Evolutionary conservation across 2,888 invertebrate genomes (phyloP).

Genomic region (Acleris laterana): DNA sequence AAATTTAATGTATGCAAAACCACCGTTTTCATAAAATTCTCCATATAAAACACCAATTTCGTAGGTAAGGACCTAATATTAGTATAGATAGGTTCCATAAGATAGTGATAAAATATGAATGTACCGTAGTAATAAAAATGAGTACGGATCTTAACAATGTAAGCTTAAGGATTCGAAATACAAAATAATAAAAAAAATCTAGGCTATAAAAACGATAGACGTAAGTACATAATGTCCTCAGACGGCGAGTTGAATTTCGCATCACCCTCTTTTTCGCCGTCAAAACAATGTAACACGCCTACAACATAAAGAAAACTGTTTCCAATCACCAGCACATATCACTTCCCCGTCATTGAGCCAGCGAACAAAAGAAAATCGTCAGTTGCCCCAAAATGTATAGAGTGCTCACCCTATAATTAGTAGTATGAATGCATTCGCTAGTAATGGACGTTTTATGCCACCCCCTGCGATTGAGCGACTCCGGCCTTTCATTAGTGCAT

Average conservation of each 20-base stretch:
- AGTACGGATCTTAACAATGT: no score
- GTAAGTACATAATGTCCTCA: no score
- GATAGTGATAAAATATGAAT: no score
- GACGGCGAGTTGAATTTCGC: neutral
- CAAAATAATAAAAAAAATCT: no score
- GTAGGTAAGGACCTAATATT: no score
- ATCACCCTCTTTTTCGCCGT: neutral
- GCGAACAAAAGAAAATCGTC: constrained; percentile 39
- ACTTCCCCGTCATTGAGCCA: constrained; percentile 18
- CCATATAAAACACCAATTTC: no score
- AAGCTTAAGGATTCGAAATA: no score
- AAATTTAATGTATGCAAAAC: no score
- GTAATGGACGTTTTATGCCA: constrained; percentile 63
- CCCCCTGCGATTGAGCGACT: constrained; percentile 50
- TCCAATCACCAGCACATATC: constrained; percentile 25
- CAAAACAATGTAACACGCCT: neutral
- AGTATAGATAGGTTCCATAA: no score
- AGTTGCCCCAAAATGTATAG: constrained; percentile 21
- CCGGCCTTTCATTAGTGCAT: constrained; percentile 50
- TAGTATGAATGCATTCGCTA: constrained; percentile 70
- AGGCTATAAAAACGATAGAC: no score
- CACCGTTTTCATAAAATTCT: no score
- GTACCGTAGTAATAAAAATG: no score
- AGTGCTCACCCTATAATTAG: constrained; percentile 61
- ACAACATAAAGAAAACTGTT: constrained; percentile 8